Base-by-base conservation (phyloP, 1,140 invertebrate genomes). In the Drosophila melanogaster region DNA sequence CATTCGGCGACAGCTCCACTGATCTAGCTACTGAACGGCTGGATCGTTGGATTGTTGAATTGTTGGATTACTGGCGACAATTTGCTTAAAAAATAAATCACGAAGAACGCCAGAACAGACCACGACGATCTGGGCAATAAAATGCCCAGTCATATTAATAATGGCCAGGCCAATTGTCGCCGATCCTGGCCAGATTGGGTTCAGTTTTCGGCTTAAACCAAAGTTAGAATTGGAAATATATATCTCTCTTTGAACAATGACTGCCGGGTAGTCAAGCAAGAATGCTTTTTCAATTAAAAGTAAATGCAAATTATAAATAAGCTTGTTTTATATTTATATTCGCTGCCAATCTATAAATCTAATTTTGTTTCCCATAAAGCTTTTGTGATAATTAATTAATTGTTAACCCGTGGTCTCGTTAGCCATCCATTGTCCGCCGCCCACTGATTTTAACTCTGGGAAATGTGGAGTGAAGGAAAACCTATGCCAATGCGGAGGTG, bases 61-160 rank as follows among this genome's bases (percentile, higher is more conserved):
- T 60, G 55, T 38, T 60, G 47, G 40, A 47, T 41, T 67, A 57
- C 65, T 69, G 62, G 83, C 83, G 83, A 86, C 83, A 86, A 86
- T 86, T 86, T 86, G 83, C 83, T 87, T 86, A 84, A 89, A 89
- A 87, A 89, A 87, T 87, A 87, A 87, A 87, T 86, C 84, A 87
- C 84, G 84, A 87, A 67, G 67, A 79, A 37, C 59, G 55, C 26
- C 44, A 66, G 56, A 55, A 62, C 33, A 47, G 26, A 41, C 60
- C 57, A 78, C 76, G 50, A 54, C 67, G 55, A 61, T 33, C 53
- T 59, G 58, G 62, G 58, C 81, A 86, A 79, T 72, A 71, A 79
- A 81, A 65, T 75, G 78, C 74, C 65, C 71, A 75, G 41, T 51
- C 75, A 84, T 87, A 87, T 79, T 89, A 73, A 87, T 61, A 61